These are phyloP conservation scores for Ptyas mucosa DNA, from an alignment of 2,113 vertebrate species.

Conservation along the genomic window DNA sequence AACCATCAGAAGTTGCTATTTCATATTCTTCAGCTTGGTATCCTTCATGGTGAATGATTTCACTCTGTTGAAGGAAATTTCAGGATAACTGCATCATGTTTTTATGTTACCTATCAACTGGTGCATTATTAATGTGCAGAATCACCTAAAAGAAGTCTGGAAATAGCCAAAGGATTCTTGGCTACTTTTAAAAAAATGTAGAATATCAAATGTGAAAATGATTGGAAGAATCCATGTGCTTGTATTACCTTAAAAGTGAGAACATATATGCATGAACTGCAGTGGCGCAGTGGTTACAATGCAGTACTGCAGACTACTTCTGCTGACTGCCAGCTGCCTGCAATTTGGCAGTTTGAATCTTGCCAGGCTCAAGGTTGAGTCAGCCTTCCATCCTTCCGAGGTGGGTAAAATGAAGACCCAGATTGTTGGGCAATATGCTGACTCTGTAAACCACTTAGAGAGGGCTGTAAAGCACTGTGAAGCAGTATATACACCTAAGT, in stretches of 20 bases:
- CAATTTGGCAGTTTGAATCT: too few species aligned
- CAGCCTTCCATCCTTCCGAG: too few species aligned
- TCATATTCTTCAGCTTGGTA: slow-evolving; percentile 76
- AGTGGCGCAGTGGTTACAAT: too few species aligned
- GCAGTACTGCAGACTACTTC: too few species aligned
- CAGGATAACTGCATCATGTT: background rate
- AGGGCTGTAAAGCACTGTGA: too few species aligned
- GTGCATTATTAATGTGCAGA: background rate
- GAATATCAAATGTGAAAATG: background rate
- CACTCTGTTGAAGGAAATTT: slow-evolving; percentile 41
- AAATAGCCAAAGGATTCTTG: background rate
- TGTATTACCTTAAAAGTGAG: background rate
- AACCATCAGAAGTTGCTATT: slow-evolving; percentile 74
- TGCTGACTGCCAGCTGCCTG: too few species aligned
- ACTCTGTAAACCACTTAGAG: too few species aligned
- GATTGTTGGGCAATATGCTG: too few species aligned
- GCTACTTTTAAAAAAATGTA: background rate
- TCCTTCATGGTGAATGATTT: slow-evolving; percentile 70
- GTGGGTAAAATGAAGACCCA: too few species aligned
- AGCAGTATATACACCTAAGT: too few species aligned
- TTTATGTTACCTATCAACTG: background rate
- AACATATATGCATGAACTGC: background rate
- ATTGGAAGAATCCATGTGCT: background rate
- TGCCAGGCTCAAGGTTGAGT: too few species aligned
- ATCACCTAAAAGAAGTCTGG: background rate